Conservation (phyloP, 2,797 vertebrate species). For the Pseudopleuronectes americanus region DNA sequence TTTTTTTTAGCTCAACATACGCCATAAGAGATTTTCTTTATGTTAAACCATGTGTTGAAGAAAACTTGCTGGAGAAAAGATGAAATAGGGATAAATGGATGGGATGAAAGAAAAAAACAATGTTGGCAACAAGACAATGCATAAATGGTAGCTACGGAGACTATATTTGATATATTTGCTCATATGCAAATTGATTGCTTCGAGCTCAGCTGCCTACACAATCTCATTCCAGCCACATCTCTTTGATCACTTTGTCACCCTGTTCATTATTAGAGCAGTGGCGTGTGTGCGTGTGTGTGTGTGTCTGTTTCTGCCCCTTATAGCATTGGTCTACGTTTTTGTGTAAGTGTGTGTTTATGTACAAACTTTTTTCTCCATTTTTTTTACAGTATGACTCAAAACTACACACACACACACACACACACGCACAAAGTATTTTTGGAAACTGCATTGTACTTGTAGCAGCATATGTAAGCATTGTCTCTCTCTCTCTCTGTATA, state of each 20-base stretch:
- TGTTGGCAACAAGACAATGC: not conserved
- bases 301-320: conserved; percentile 11
- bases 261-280: conserved; percentile 24
- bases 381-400: conserved; percentile 53
- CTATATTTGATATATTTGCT: conserved; percentile 2
- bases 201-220: conserved; percentile 28
- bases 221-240: conserved; percentile 39
- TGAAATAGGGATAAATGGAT: not conserved
- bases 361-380: conserved; percentile 23
- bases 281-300: not conserved
- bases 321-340: conserved; percentile 18
- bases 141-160: conserved; percentile 1
- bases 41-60: too few relatives aligned
- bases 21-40: not conserved
- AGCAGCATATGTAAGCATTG: not conserved
- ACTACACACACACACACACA: conserved; percentile 8
- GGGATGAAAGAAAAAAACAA: not conserved
- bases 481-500: conserved; percentile 1
- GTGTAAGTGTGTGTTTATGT: conserved; percentile 19
- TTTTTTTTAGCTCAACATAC: not conserved
- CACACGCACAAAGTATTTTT: conserved; percentile 11
- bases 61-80: not conserved
- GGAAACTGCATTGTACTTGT: conserved; percentile 21
- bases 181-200: conserved; percentile 2
- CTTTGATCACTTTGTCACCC: conserved; percentile 36